Percentiles rank a stretch among this genome's conserved stretches.
Evolutionary conservation across 2,113 vertebrate species (phyloP).

Genomic region (Alosa alosa): DNA sequence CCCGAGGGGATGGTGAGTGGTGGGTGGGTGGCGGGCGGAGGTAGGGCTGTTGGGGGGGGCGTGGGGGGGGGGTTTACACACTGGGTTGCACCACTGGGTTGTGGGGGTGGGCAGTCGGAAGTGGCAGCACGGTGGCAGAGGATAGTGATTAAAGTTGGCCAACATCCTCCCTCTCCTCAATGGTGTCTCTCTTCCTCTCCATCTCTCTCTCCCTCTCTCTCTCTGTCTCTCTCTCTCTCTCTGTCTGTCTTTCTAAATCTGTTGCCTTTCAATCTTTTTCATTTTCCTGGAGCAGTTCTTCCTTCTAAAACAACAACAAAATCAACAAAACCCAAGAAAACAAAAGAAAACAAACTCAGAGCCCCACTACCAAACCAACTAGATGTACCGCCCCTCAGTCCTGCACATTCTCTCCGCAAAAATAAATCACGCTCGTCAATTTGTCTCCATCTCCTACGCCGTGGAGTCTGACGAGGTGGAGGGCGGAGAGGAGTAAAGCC

Average conservation of each 20-base stretch:
- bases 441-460: too few species aligned
- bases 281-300: neutral
- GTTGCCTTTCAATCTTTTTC: neutral
- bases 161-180: neutral
- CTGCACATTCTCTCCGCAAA: too few species aligned
- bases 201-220: neutral
- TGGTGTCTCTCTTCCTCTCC: neutral
- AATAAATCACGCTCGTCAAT: too few species aligned
- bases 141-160: neutral
- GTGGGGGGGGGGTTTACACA: neutral
- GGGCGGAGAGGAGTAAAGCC: neutral
- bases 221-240: neutral
- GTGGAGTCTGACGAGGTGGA: neutral
- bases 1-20: neutral
- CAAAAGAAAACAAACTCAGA: neutral
- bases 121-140: neutral
- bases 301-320: constrained; percentile 1
- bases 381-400: too few species aligned
- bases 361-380: too few species aligned
- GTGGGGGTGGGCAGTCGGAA: neutral
- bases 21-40: too few species aligned
- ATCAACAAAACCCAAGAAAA: neutral
- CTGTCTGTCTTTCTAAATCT: too few species aligned
- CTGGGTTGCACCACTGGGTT: neutral
- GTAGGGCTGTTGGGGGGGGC: too few species aligned